These are phyloP conservation scores for Phaedon cochleariae DNA, from an alignment of 2,888 invertebrate genomes.

Conservation along the genomic window DNA sequence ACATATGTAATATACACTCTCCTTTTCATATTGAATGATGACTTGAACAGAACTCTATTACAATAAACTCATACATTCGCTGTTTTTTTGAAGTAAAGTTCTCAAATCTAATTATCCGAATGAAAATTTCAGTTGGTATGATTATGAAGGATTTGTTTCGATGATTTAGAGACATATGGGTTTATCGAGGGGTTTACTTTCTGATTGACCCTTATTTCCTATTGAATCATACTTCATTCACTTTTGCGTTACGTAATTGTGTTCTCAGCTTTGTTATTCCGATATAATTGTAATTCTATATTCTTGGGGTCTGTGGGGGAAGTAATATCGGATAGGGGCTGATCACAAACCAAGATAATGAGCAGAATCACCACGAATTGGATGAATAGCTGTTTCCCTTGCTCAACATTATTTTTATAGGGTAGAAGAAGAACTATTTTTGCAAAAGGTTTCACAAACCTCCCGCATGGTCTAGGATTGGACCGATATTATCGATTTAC, in stretches of 20 bases:
- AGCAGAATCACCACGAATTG: constrained; percentile 30
- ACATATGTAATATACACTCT: too few species aligned
- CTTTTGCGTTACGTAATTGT: background rate
- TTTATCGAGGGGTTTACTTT: too few species aligned
- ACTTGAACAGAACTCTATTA: too few species aligned
- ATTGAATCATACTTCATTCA: too few species aligned
- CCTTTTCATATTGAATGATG: too few species aligned
- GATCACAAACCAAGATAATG: constrained; percentile 34
- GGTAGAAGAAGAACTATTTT: background rate
- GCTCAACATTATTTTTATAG: background rate
- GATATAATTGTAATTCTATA: constrained; percentile 26
- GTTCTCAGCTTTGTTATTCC: constrained; percentile 10
- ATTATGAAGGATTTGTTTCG: too few species aligned
- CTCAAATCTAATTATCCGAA: too few species aligned
- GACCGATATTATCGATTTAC: background rate
- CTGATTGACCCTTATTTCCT: too few species aligned
- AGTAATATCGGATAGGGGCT: constrained; percentile 25
- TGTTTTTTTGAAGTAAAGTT: too few species aligned
- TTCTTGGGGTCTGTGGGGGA: constrained; percentile 26
- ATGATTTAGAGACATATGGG: background rate
- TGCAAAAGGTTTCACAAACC: background rate
- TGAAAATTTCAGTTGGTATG: too few species aligned
- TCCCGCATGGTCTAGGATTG: too few species aligned
- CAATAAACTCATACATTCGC: too few species aligned
- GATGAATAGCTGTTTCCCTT: constrained; percentile 26